Conservation (phyloP, 2,797 vertebrate genomes). For the Salarias fasciatus region DNA sequence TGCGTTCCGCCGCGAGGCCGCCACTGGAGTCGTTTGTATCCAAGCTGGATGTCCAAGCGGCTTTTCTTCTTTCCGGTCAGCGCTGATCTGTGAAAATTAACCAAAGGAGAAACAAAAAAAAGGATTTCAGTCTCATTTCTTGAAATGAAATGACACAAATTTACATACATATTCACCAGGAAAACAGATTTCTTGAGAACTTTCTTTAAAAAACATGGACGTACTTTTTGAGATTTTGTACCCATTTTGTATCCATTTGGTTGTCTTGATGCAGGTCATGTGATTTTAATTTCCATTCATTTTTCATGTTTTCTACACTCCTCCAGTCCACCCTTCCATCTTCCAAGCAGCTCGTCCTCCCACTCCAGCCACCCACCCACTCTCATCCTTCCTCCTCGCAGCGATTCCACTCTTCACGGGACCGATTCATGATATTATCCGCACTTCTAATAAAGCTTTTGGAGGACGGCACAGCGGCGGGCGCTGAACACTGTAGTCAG, state of each 20-base stretch:
- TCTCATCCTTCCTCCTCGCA: not conserved
- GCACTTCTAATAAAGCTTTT: constrained; percentile 2
- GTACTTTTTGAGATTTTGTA: no score
- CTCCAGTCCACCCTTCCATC: constrained; percentile 3
- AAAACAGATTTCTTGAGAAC: no score
- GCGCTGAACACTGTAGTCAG: constrained; percentile 2
- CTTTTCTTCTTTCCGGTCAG: constrained; percentile 3
- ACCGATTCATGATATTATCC: constrained; percentile 18
- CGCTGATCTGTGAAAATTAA: constrained; percentile 44
- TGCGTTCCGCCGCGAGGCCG: not conserved
- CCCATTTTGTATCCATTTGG: no score
- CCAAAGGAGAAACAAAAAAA: not conserved
- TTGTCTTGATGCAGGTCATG: no score
- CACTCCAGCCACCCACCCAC: not conserved
- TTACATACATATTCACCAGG: no score
- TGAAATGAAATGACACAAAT: no score
- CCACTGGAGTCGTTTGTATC: not conserved
- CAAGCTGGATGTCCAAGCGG: not conserved
- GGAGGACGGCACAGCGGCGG: not conserved
- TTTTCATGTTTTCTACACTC: not conserved
- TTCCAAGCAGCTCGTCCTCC: not conserved
- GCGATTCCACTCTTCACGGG: not conserved
- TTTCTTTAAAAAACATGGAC: no score
- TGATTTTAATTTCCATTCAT: no score
- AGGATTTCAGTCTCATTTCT: no score